Percentiles rank a stretch among this genome's conserved stretches.
phyloP scores from a whole-genome alignment of 2,797 vertebrate genomes.

The Epinephelus coioides region DNA sequence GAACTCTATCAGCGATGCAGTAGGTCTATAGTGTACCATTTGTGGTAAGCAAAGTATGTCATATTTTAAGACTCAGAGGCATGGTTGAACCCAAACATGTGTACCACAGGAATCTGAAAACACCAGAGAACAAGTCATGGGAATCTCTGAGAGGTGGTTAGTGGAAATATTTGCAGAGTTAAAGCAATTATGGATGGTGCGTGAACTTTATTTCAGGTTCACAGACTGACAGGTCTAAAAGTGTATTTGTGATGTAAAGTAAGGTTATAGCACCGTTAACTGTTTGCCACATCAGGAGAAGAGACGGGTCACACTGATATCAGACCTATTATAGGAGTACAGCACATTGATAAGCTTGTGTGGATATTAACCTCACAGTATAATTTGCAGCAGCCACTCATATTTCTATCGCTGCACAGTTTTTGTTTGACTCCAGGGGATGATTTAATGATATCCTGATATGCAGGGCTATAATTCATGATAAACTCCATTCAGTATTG shows the following conservation, averaged over 20 bases:
- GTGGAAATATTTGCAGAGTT: conserved; percentile 43
- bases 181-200: conserved; percentile 13
- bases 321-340: conserved; percentile 5
- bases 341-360: conserved; percentile 46
- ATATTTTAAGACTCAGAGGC: conserved; percentile 74
- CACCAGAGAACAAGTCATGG: conserved; percentile 68
- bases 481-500: conserved; percentile 72
- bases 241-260: conserved; percentile 16
- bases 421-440: conserved; percentile 77
- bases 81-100: conserved; percentile 65
- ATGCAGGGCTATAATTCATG: conserved; percentile 75
- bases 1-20: conserved; percentile 58
- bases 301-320: conserved; percentile 22
- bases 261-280: not conserved
- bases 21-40: conserved; percentile 46
- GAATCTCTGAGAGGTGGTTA: conserved; percentile 53
- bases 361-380: conserved; percentile 50
- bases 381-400: conserved; percentile 66
- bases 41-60: conserved; percentile 61
- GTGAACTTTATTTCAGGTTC: conserved; percentile 32
- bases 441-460: conserved; percentile 80
- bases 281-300: conserved; percentile 37
- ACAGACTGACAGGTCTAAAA: conserved; percentile 14
- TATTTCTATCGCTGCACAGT: conserved; percentile 59
- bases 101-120: conserved; percentile 76